These are phyloP conservation scores for Actinemys pallida DNA, from an alignment of 2,113 vertebrate species.

Conservation along the genomic window DNA sequence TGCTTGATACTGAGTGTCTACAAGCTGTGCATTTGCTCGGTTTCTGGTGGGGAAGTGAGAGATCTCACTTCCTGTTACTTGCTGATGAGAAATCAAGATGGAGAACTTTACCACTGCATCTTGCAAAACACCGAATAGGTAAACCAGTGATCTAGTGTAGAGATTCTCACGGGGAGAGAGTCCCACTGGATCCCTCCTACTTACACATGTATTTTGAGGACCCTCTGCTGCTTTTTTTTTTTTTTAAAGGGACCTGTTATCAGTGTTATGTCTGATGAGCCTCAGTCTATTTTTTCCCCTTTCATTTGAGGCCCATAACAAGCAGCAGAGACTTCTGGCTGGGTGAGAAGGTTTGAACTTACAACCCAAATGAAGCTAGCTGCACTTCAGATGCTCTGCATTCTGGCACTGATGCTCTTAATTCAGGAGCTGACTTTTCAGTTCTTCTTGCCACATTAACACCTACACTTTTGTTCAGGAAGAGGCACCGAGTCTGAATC, in stretches of 20 bases:
- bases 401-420: not conserved
- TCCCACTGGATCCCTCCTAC: not conserved
- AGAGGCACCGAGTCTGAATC: not conserved
- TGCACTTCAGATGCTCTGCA: not conserved
- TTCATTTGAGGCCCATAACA: not conserved
- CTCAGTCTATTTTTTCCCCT: not conserved
- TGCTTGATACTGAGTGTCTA: not conserved
- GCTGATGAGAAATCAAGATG: not conserved
- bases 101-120: not conserved
- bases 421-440: not conserved
- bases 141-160: not conserved
- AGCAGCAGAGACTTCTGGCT: not conserved
- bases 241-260: not conserved
- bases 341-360: not conserved
- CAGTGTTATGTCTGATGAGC: not conserved
- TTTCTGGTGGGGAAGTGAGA: not conserved
- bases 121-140: not conserved
- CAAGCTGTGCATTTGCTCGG: not conserved
- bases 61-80: constrained; percentile 46
- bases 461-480: not conserved
- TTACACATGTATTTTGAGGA: not conserved
- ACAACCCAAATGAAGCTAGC: rapidly evolving
- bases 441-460: not conserved
- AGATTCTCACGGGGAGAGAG: not conserved
- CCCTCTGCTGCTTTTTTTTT: not conserved